Evolutionary conservation across 2,888 invertebrate species (phyloP).

Genomic region (Lagria hirta): DNA sequence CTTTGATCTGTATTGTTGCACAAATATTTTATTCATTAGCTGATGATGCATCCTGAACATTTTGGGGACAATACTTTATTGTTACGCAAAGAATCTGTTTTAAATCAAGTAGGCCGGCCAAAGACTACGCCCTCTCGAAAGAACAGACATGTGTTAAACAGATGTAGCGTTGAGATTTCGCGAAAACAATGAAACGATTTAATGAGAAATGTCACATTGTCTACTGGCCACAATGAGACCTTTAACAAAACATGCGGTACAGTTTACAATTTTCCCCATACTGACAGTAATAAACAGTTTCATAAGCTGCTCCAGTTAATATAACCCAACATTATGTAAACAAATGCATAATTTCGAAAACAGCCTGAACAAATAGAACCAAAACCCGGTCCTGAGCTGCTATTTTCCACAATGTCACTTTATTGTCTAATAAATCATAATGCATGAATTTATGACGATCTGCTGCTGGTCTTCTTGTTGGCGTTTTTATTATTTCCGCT

Average conservation of each 20-base stretch:
- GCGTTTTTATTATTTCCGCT: conserved; percentile 45
- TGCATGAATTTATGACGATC: conserved; percentile 32
- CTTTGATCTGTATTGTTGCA: conserved; percentile 29
- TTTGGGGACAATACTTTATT: conserved; percentile 27
- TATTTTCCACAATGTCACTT: conserved; percentile 29
- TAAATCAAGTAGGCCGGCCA: conserved; percentile 23
- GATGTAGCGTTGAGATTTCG: conserved; percentile 24
- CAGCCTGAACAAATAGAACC: conserved; percentile 42
- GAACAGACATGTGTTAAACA: conserved; percentile 27
- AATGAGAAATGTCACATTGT: conserved; percentile 9
- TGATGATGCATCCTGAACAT: conserved; percentile 17
- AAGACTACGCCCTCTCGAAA: conserved; percentile 24
- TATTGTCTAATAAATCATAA: conserved; percentile 44
- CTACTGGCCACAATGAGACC: conserved; percentile 4
- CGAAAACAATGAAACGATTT: conserved; percentile 20
- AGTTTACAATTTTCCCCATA: conserved; percentile 31
- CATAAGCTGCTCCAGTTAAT: conserved; percentile 32
- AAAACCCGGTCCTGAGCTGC: conserved; percentile 24
- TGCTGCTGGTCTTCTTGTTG: conserved; percentile 41
- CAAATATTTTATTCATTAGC: conserved; percentile 26
- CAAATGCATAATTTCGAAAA: conserved; percentile 37
- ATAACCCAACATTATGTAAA: conserved; percentile 38
- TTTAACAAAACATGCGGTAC: conserved; percentile 9
- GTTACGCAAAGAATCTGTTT: conserved; percentile 24
- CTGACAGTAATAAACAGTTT: conserved; percentile 37